Conservation (phyloP, 2,888 invertebrate genomes). For the Monochamus alternatus region DNA sequence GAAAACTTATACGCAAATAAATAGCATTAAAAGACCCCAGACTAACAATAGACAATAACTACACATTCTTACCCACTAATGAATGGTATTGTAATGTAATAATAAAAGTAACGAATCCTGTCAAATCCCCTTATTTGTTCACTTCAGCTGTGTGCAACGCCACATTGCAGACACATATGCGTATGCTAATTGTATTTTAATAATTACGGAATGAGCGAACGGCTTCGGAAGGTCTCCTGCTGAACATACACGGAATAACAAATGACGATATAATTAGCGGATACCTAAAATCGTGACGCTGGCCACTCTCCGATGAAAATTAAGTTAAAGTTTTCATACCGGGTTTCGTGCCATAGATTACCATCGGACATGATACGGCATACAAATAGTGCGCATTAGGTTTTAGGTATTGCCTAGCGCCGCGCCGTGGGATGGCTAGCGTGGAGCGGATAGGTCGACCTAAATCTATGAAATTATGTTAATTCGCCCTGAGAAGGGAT, state of each 20-base stretch:
- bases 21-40: too few relatives aligned
- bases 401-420: neutral
- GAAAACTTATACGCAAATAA: too few relatives aligned
- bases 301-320: conserved; percentile 39
- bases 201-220: neutral
- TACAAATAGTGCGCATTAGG: conserved; percentile 41
- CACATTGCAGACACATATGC: too few relatives aligned
- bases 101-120: too few relatives aligned
- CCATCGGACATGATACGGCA: conserved; percentile 47
- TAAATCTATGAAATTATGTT: conserved; percentile 2
- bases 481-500: neutral
- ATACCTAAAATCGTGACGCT: conserved; percentile 31
- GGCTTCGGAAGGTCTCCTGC: neutral
- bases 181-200: neutral
- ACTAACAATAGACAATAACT: too few relatives aligned
- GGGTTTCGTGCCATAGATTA: conserved; percentile 43
- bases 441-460: neutral
- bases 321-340: conserved; percentile 48
- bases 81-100: too few relatives aligned
- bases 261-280: conserved; percentile 40
- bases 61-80: too few relatives aligned
- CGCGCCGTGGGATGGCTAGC: neutral
- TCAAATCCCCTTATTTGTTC: too few relatives aligned
- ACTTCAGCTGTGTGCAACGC: too few relatives aligned
- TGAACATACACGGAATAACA: conserved; percentile 20